Conservation (phyloP, 2,113 vertebrate species). For the Gymnorhina tibicen region DNA sequence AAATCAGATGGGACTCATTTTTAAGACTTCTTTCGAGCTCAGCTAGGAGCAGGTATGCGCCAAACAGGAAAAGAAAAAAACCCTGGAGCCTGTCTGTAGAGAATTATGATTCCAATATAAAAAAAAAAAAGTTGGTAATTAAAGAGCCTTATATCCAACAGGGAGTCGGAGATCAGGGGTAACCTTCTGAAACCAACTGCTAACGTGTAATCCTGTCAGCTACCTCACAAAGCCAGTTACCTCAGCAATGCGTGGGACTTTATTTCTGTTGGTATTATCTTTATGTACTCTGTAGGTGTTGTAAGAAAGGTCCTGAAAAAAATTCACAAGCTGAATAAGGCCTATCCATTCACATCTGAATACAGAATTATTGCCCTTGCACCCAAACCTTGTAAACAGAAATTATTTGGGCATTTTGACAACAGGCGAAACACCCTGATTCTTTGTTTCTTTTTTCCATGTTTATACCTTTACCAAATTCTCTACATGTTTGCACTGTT, state of each 20-base stretch:
- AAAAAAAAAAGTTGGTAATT: background rate
- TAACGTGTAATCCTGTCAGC: background rate
- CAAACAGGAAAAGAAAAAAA: background rate
- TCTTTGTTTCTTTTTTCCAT: background rate
- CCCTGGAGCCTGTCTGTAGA: background rate
- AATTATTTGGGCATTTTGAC: background rate
- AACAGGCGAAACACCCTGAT: background rate
- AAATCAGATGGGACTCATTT: background rate
- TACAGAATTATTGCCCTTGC: background rate
- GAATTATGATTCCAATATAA: background rate
- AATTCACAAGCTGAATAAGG: background rate
- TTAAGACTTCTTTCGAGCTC: background rate
- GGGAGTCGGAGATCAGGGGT: background rate
- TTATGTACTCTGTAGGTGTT: background rate
- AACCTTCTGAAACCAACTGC: background rate
- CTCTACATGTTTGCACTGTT: background rate
- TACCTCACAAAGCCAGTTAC: background rate
- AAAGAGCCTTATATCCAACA: background rate
- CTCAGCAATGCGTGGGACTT: background rate
- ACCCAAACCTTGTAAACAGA: background rate
- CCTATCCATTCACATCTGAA: background rate
- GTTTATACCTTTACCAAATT: background rate
- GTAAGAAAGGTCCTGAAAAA: background rate
- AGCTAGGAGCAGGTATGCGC: background rate
- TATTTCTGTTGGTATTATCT: background rate